Percentiles rank a stretch among this genome's conserved stretches.
phyloP scores from a whole-genome alignment of 2,113 vertebrate genomes.

The Phaethornis superciliosus region DNA sequence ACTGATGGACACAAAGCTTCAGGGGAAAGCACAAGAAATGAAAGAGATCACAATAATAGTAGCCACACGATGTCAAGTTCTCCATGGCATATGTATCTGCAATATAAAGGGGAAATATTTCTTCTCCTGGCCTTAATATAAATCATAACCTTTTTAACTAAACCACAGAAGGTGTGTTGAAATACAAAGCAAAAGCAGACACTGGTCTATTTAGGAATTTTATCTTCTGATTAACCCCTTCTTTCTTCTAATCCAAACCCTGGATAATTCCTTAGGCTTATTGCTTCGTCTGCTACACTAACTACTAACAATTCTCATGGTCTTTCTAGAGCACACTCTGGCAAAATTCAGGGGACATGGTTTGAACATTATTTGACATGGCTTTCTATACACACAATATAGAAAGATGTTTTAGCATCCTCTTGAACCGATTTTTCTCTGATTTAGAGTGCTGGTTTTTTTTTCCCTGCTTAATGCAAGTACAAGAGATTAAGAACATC shows the following conservation, averaged over 20 bases:
- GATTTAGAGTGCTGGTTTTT: not conserved
- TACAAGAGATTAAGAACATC: not conserved
- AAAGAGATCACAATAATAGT: not conserved
- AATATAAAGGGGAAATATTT: not conserved
- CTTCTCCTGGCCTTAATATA: not conserved
- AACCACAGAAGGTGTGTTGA: too few relatives aligned
- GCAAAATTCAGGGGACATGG: not conserved
- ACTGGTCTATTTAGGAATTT: not conserved
- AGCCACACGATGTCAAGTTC: not conserved
- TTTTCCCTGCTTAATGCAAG: not conserved
- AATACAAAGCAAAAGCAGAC: not conserved
- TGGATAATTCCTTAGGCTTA: not conserved
- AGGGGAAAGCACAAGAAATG: not conserved
- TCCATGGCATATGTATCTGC: rapidly evolving
- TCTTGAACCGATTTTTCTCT: not conserved
- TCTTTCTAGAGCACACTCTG: not conserved
- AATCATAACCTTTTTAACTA: not conserved
- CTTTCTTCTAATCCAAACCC: not conserved
- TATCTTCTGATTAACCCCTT: not conserved
- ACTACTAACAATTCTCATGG: not conserved
- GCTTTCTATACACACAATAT: not conserved
- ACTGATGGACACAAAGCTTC: not conserved
- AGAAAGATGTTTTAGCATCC: not conserved
- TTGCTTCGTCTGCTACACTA: not conserved
- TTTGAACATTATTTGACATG: not conserved